phyloP scores from a whole-genome alignment of 1,140 invertebrate genomes.

The Brachionus angularis region DNA sequence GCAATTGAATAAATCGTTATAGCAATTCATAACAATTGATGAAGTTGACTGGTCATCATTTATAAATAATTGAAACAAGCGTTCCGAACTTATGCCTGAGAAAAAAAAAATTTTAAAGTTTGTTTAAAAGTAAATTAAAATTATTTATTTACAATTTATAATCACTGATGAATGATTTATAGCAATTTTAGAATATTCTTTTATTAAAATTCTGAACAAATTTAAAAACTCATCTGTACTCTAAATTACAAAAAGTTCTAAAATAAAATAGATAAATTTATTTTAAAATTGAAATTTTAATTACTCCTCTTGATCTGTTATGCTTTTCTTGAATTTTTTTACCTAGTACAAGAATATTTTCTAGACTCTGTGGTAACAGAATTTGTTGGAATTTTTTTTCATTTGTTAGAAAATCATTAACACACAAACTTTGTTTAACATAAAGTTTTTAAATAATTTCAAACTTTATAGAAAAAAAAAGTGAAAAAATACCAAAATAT shows the following conservation, averaged over 20 bases:
- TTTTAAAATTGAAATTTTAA: too few relatives aligned
- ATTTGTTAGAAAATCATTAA: background rate
- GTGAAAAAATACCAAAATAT: slow-evolving; percentile 13
- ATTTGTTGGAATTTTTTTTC: slow-evolving; percentile 25
- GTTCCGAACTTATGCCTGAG: slow-evolving; percentile 9
- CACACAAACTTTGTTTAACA: background rate
- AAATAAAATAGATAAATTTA: too few relatives aligned
- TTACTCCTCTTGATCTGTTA: too few relatives aligned
- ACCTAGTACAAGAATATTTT: slow-evolving; percentile 28
- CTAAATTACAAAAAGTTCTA: too few relatives aligned
- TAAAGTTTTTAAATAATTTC: background rate
- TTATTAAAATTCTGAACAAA: background rate
- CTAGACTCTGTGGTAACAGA: background rate
- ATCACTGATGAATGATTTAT: slow-evolving; percentile 7
- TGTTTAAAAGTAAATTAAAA: background rate
- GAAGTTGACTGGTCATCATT: slow-evolving; percentile 37
- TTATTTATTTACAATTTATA: slow-evolving; percentile 13
- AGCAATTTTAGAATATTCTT: slow-evolving; percentile 29
- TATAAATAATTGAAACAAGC: slow-evolving; percentile 24
- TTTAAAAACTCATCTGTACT: background rate
- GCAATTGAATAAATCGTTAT: background rate
- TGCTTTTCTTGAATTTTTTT: slow-evolving; percentile 39
- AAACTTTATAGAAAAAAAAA: background rate
- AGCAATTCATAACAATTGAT: slow-evolving; percentile 16
- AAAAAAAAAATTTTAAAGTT: background rate